Evolutionary conservation across 2,797 vertebrate species (phyloP), one percentile per base, ranked within the genome.

Genomic region (Premnoplex brunnescens): DNA sequence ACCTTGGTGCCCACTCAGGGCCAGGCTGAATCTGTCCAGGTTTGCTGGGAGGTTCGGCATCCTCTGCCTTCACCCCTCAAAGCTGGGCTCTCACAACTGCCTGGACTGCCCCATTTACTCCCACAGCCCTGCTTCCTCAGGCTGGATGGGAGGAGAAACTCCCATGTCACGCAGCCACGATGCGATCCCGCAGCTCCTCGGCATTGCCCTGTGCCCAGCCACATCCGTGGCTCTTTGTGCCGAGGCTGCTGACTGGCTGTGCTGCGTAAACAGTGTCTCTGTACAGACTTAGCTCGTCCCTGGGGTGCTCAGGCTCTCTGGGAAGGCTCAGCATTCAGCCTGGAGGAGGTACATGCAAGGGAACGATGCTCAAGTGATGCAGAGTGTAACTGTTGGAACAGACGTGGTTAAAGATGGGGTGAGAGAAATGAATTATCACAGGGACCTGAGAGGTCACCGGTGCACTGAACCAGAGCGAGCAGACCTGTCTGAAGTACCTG

Each of bases 1-100:
- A 0, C 32, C 32, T 5, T 8, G 59, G 28, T 9, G 3, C 43
- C 5, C 5, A 54, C 56, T 19, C 16, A 5, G 5, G n/a, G 34
- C 19, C 37, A n/a, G 20, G 0, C 43, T 6, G 6, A 5, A 28
- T 2, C 5, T 1, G 0, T 12, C 18, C 69, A 4, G 22, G 4
- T 22, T 37, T 43, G 22, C 16, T 13, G 56, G 3, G 23, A 43
- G 1, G 6, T 10, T 34, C 82, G 41, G 73, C 23, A 2, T 3
- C 30, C 43, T 7, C 43, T 36, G 37, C 69, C 44, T 4, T 13
- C 12, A 0, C 16, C 10, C 0, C 5, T 7, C 14, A 9, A 1
- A 8, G 8, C 3, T 20, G 26, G 13, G 34, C 19, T 52, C 75
- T 64, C 16, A 0, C 0, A 0, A 0, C 23, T 1, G 13, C 14